phyloP scores from a whole-genome alignment of 2,113 vertebrate genomes.

The Zapus hudsonius region DNA sequence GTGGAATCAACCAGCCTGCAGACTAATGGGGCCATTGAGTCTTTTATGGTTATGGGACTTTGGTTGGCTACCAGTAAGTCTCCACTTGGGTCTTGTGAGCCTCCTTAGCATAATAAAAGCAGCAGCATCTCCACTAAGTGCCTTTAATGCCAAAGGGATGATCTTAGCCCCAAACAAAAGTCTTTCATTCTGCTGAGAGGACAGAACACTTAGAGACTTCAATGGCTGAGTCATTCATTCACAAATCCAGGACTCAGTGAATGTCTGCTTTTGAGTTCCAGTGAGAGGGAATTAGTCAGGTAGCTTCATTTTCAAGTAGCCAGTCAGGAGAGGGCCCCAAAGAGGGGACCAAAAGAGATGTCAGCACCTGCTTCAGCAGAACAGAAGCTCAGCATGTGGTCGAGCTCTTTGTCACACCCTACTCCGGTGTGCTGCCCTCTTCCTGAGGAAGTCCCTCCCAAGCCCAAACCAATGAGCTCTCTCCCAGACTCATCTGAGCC shows the following conservation, averaged over 20 bases:
- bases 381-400: no score
- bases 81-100: background rate
- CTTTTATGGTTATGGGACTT: conserved; percentile 43
- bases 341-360: no score
- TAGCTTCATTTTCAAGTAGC: no score
- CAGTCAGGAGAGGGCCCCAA: no score
- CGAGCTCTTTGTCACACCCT: no score
- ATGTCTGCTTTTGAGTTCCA: background rate
- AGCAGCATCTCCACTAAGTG: background rate
- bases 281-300: no score
- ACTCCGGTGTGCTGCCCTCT: no score
- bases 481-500: no score
- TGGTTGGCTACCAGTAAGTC: conserved; percentile 4
- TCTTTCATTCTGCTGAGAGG: background rate
- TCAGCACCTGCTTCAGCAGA: no score
- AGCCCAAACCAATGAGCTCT: no score
- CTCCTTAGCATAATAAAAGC: conserved; percentile 33
- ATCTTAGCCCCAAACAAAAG: background rate
- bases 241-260: background rate
- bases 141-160: background rate
- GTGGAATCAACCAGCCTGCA: background rate
- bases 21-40: background rate
- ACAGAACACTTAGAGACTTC: background rate
- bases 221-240: background rate
- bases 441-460: no score